Evolutionary conservation across 2,797 vertebrate species (phyloP).

Genomic region (Limnodromus scolopaceus): DNA sequence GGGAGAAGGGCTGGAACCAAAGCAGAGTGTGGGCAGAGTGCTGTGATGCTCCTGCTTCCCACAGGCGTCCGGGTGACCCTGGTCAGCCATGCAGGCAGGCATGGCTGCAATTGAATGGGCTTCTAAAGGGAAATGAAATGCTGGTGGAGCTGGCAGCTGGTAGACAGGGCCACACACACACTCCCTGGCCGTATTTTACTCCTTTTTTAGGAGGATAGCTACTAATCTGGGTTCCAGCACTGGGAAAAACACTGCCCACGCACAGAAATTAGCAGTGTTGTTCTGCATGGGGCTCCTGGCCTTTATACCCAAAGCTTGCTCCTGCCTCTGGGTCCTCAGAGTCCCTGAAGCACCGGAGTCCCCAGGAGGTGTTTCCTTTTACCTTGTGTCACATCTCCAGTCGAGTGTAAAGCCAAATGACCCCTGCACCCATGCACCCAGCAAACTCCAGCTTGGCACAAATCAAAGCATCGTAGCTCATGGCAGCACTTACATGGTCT

Average conservation of each 20-base stretch:
- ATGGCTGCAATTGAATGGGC: neutral
- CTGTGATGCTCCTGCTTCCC: neutral
- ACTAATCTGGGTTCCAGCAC: neutral
- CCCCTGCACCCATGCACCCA: too few relatives aligned
- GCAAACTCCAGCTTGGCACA: neutral
- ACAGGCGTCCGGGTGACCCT: fast-evolving
- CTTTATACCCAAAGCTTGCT: neutral
- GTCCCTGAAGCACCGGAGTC: fast-evolving
- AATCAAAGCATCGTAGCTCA: neutral
- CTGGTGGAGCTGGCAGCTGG: neutral
- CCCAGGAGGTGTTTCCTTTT: neutral
- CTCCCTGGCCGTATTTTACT: neutral
- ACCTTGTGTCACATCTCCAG: too few relatives aligned
- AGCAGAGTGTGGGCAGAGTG: fast-evolving
- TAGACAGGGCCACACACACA: neutral
- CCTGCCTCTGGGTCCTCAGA: neutral
- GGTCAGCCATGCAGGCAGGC: neutral
- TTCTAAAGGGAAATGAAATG: neutral
- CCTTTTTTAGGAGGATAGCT: neutral
- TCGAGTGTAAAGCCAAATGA: neutral
- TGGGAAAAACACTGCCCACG: neutral
- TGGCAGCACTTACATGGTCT: neutral
- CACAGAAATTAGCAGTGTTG: neutral
- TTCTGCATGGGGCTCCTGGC: neutral
- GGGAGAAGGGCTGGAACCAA: neutral